Base-by-base conservation (phyloP, 2,888 invertebrate species). In the Stomorhina lunata region DNA sequence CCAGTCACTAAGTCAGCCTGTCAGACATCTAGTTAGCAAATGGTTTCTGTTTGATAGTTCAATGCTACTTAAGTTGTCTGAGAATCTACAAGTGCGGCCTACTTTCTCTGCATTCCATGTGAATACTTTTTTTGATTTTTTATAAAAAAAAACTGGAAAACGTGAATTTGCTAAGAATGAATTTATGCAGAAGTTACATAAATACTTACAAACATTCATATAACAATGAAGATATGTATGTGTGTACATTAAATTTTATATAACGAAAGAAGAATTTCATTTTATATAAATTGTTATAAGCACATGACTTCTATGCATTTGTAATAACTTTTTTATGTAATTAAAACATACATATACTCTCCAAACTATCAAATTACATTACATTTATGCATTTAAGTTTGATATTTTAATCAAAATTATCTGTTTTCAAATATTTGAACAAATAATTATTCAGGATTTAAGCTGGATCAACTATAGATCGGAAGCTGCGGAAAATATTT, bases 101-200 rank as follows among this genome's bases (percentile, higher is more conserved):
- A 90, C 90, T 90, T 90, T 90, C 90, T 89, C 90, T 88, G 86
- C 90, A 90, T 90, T 90, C 90, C 90, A 88, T 82, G 82, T 66
- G 79, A 75, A 79, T 66, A 65, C 40, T 57, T 85, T 84, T 86
- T 86, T 50, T 66, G n/a, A n/a, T n/a, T n/a, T n/a, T 69, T 61
- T 17, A 66, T 27, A 50, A 53, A 27, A 50, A 37, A 57, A 9
- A 17, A 34, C 55, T 53, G 6, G 57, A 55, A 75, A 65, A 37
- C 66, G 72, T 66, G 37, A 69, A 45, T 81, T 72, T 22, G 50
- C 77, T 37, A 69, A 77, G 50, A 79, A 59, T 71, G 57, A 75
- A 65, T 71, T 75, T 79, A 63, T 72, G 77, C 66, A 61, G 40
- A 53, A 45, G n/a, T n/a, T n/a, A n/a, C n/a, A n/a, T n/a, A n/a